Conservation (phyloP, 2,797 vertebrate genomes). For the Sebastes oblongus region DNA sequence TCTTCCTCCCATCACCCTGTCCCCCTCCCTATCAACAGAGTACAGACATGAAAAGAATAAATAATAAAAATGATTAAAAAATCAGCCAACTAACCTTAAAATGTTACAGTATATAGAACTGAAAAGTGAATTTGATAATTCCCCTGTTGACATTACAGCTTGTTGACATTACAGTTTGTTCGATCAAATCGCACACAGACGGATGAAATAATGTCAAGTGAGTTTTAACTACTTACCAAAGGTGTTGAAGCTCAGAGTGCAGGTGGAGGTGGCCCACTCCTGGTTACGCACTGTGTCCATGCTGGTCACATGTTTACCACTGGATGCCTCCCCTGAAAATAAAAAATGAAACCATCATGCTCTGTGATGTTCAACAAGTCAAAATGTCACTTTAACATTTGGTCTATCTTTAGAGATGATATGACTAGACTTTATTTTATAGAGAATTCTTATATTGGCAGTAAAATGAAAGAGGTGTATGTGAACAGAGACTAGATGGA, state of each 20-base stretch:
- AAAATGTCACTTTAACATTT: background rate
- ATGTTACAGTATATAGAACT: background rate
- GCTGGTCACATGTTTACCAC: conserved; percentile 89
- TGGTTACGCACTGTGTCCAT: conserved; percentile 84
- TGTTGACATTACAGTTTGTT: background rate
- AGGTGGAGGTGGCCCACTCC: conserved; percentile 88
- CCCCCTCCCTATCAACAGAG: no score
- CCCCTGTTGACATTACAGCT: background rate
- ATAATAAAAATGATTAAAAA: no score
- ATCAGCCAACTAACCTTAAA: background rate
- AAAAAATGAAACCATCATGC: background rate
- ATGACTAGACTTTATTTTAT: background rate
- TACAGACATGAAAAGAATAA: no score
- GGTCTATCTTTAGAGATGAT: background rate
- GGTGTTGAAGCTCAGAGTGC: conserved; percentile 86
- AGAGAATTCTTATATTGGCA: background rate
- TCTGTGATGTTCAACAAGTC: no score
- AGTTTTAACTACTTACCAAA: conserved; percentile 80
- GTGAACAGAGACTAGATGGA: background rate
- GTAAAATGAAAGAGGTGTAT: background rate
- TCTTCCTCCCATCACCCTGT: no score
- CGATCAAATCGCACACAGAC: background rate
- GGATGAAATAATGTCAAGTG: no score
- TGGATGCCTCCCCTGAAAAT: conserved; percentile 85
- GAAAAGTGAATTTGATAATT: background rate